phyloP scores from a whole-genome alignment of 1,140 invertebrate species.

The Pissodes strobi region DNA sequence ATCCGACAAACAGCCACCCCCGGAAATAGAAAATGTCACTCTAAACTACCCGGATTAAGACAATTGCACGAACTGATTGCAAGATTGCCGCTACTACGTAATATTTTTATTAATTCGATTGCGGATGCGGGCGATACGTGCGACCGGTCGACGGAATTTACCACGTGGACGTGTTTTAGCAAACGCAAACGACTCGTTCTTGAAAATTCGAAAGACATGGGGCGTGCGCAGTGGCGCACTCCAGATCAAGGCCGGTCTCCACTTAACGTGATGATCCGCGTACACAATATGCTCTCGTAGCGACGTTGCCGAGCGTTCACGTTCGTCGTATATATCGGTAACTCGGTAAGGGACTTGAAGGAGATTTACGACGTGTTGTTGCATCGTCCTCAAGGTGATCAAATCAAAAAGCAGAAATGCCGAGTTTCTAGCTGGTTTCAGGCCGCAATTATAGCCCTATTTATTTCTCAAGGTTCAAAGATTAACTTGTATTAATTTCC shows the following conservation, averaged over 20 bases:
- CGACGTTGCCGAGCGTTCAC: background rate
- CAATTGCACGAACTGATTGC: too few relatives aligned
- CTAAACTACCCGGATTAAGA: too few relatives aligned
- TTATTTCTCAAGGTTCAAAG: too few relatives aligned
- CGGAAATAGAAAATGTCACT: too few relatives aligned
- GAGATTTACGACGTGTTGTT: background rate
- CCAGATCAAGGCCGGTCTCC: slow-evolving; percentile 13
- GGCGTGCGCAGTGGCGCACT: slow-evolving; percentile 4
- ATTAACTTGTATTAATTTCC: too few relatives aligned
- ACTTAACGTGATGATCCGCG: too few relatives aligned
- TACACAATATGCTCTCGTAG: background rate
- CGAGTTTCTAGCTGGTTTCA: too few relatives aligned
- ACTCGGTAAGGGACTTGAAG: background rate
- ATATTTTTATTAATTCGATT: too few relatives aligned
- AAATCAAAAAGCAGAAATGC: background rate
- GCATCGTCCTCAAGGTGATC: background rate
- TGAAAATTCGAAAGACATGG: slow-evolving; percentile 24
- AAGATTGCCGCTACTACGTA: too few relatives aligned
- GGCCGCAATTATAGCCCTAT: too few relatives aligned
- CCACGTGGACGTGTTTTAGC: slow-evolving; percentile 24
- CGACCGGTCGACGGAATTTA: slow-evolving; percentile 10
- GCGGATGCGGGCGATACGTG: background rate
- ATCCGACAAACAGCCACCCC: too few relatives aligned
- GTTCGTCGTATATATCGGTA: background rate
- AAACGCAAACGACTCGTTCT: slow-evolving; percentile 4